These are phyloP conservation scores for Pao palembangensis DNA, from an alignment of 2,113 vertebrate species.

Conservation along the genomic window DNA sequence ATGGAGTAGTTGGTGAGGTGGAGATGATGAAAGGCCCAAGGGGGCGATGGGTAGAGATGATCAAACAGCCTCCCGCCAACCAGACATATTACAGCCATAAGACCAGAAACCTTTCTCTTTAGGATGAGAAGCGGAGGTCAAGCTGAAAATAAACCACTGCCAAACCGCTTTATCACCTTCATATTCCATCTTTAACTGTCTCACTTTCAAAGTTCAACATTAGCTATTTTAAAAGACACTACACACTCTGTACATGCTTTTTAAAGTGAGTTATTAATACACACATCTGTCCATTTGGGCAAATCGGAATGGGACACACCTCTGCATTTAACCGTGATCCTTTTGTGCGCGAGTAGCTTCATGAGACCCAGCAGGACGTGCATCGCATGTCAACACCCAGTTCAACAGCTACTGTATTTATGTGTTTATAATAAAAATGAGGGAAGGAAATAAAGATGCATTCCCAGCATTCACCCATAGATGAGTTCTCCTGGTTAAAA, in stretches of 20 bases:
- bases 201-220: slow-evolving; percentile 57
- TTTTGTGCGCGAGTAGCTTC: slow-evolving; percentile 21
- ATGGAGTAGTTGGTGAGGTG: slow-evolving; percentile 61
- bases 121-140: slow-evolving; percentile 69
- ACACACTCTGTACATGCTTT: slow-evolving; percentile 1
- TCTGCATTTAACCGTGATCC: not conserved
- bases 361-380: slow-evolving; percentile 34
- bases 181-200: slow-evolving; percentile 54
- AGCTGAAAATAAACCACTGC: slow-evolving; percentile 65
- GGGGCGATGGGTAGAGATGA: slow-evolving; percentile 67
- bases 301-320: slow-evolving; percentile 14
- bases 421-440: slow-evolving; percentile 51
- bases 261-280: slow-evolving; percentile 4
- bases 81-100: slow-evolving; percentile 50
- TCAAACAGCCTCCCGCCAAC: slow-evolving; percentile 60
- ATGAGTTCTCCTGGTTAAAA: slow-evolving; percentile 62
- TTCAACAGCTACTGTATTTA: slow-evolving; percentile 61
- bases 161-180: slow-evolving; percentile 30
- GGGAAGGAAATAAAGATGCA: slow-evolving; percentile 47
- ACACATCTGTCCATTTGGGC: slow-evolving; percentile 1
- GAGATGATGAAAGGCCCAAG: slow-evolving; percentile 63
- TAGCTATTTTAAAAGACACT: slow-evolving; percentile 37
- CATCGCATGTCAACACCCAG: slow-evolving; percentile 36
- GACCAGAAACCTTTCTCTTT: slow-evolving; percentile 55
- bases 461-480: slow-evolving; percentile 47